Base-by-base conservation (phyloP, 2,888 invertebrate species). In the Synanthedon formicaeformis region DNA sequence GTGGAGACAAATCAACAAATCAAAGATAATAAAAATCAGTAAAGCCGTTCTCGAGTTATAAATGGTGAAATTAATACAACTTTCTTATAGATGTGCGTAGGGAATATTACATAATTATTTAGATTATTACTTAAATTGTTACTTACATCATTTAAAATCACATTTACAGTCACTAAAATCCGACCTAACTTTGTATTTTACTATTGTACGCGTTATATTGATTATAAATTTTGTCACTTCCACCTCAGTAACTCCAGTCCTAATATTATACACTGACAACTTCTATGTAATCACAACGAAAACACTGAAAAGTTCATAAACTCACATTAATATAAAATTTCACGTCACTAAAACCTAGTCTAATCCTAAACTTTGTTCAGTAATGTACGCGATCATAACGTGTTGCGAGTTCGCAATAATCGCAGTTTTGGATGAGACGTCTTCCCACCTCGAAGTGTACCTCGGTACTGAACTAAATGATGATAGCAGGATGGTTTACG, bases 381-480 rank as follows among this genome's bases (percentile, higher is more conserved):
- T 45, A 13, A 45, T 45, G n/a, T 18, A 23, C 18, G 13, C 49
- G 49, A 14, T 49, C 49, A 16, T 18, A 23, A 18, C 12, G 18
- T 49, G 18, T 23, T 8, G 18, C 49, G 12, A 10, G 23, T 14
- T 49, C 41, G 12, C n/a, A n/a, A n/a, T n/a, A n/a, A n/a, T n/a
- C n/a, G n/a, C 16, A 16, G n/a, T 49, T 27, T 41, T 55, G 56
- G 60, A 51, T 52, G 69, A 62, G 60, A 75, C 80, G 81, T 76
- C 65, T 64, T 64, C 62, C 69, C 73, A 56, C 62, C 62, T 60
- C 70, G 59, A 61, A 56, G 63, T 65, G 73, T 66, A 63, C 58
- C 60, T 66, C 66, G 67, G 66, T 63, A 85, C 85, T 85, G 81
- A 49, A 85, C 85, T 85, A 81, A 49, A 69, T 62, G 62, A 61